Percentiles rank a stretch among this genome's conserved stretches.
Conservation (phyloP, 2,888 invertebrate genomes). For the Callyntrura sp. region DNA sequence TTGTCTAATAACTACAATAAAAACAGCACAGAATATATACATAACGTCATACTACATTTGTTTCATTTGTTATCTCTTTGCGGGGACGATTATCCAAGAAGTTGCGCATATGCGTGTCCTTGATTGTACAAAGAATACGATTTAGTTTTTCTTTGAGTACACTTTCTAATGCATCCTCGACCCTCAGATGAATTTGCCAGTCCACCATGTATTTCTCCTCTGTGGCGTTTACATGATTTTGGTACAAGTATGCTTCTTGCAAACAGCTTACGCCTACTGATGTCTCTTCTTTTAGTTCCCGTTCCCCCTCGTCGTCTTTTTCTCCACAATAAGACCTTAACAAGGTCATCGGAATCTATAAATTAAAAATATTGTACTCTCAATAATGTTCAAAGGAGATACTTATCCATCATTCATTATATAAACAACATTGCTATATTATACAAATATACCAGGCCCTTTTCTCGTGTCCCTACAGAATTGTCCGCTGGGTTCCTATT, state of each 20-base stretch:
- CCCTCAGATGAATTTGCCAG: conserved; percentile 58
- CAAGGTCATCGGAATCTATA: conserved; percentile 55
- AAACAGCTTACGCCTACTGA: neutral
- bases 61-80: neutral
- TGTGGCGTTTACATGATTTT: conserved; percentile 29
- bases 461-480: too few species aligned
- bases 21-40: too few species aligned
- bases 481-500: conserved; percentile 41
- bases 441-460: neutral
- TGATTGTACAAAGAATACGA: neutral
- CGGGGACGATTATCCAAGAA: conserved; percentile 14
- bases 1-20: too few species aligned
- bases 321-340: conserved; percentile 46
- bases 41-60: too few species aligned
- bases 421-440: neutral
- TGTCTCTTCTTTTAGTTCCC: too few species aligned
- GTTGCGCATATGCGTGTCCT: neutral
- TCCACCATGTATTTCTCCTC: conserved; percentile 56
- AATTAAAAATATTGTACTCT: too few species aligned
- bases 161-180: conserved; percentile 13
- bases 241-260: conserved; percentile 53
- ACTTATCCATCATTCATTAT: too few species aligned
- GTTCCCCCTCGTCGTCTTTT: conserved; percentile 4
- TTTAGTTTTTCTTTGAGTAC: conserved; percentile 36
- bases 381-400: too few species aligned